Base-by-base conservation (phyloP, 2,797 vertebrate species). In the Galago senegalensis region DNA sequence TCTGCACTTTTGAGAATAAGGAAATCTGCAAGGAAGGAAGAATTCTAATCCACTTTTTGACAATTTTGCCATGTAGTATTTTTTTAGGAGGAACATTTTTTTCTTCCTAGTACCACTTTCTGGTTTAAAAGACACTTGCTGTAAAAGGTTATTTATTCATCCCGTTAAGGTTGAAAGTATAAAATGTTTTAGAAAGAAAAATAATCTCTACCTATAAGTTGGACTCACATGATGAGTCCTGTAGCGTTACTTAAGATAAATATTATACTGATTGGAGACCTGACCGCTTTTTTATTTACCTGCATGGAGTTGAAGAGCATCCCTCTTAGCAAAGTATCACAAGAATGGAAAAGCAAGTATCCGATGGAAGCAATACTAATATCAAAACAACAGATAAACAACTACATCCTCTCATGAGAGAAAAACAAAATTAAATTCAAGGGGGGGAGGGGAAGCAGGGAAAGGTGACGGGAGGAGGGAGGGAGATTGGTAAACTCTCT, bases 81-180 rank as follows among this genome's bases (percentile, higher is more conserved):
- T 92, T 63, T 46, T 87, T 58, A 83, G 14, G 40, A 87, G 92
- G 93, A 93, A 56, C n/a, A 1, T 20, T 65, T 72, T 87, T 87
- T 91, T 96, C 23, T 12, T 85, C 23, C 77, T 53, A 65, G 60
- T 61, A 58, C 16, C 77, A 87, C n/a, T 63, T 56, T 92, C 13
- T 46, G 12, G 63, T 89, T 90, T 60, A 90, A 69, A 88, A 92
- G 63, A 85, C 67, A 89, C 17, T 53, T 76, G 17, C 43, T 61
- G 8, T 56, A 82, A 85, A 94, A 65, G 37, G 79, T 61, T 73
- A 69, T 67, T 46, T 73, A 77, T 81, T 89, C 29, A 53, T 67
- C 29, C 80, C 5, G 43, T 17, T 58, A 83, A 87, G 9, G 1
- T 46, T 94, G 63, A 88, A 94, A 90, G 18, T 72, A 86, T n/a